These are phyloP conservation scores for Argyra leucocephala DNA, from an alignment of 2,888 invertebrate species.

Conservation along the genomic window DNA sequence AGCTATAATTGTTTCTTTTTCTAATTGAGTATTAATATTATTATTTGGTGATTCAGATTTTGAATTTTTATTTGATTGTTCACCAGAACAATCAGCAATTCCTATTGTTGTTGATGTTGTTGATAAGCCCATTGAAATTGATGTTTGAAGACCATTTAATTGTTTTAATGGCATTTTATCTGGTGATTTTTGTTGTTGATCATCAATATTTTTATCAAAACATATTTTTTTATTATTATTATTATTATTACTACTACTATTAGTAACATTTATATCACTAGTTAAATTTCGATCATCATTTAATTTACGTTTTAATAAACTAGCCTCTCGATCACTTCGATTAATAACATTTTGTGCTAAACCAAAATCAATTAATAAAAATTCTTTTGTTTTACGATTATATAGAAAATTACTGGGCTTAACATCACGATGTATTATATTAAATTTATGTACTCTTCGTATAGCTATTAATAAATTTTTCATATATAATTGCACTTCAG, in stretches of 20 bases:
- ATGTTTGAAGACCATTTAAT: not conserved
- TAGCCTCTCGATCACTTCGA: conserved; percentile 10
- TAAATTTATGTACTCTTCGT: conserved; percentile 68
- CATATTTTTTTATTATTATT: not conserved
- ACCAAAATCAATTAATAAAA: conserved; percentile 80
- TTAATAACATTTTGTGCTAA: conserved; percentile 57
- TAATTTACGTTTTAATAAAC: conserved; percentile 24
- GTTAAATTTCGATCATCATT: conserved; percentile 22
- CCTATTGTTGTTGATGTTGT: not conserved
- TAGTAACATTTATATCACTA: conserved; percentile 17
- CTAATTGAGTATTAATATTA: conserved; percentile 8
- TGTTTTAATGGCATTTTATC: conserved; percentile 42
- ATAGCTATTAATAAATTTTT: conserved; percentile 69
- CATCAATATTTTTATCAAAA: not conserved
- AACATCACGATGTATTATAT: conserved; percentile 80
- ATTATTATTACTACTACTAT: conserved; percentile 16
- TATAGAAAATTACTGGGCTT: conserved; percentile 89
- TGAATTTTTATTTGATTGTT: conserved; percentile 10
- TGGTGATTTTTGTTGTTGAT: conserved; percentile 18
- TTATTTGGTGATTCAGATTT: conserved; percentile 17
- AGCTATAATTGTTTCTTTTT: not conserved
- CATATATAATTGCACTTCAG: conserved; percentile 69
- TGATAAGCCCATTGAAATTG: no score
- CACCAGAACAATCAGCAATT: not conserved
- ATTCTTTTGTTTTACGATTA: conserved; percentile 60